Evolutionary conservation across 37 sponge, comb jelly and placozoan species (phyloP), one percentile per base, ranked within the genome.

Genomic region (Cliona cf. orientalis): DNA sequence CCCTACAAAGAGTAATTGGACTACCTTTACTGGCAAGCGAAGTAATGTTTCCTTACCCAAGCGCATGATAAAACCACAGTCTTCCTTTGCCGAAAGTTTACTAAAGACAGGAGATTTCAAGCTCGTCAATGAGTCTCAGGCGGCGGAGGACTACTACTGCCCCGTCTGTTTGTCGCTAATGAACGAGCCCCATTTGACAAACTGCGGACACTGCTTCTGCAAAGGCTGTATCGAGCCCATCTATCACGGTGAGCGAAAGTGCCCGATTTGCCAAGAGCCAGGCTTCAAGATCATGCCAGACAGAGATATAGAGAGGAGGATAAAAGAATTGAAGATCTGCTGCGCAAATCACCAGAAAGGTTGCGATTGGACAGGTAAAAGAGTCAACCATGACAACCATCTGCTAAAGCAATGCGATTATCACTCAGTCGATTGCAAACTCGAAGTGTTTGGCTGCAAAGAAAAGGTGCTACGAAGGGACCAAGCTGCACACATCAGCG

Each of bases 201-300:
- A 22, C 63, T 61, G 63, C 26, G 63, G 63, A 7, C 63, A 61
- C 26, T 26, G 23, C 63, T 61, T 61, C 63, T 61, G 63, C 28
- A 61, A 61, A 11, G 63, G 23, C 22, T 61, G 63, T 26, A 11
- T 61, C 63, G 25, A 61, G 26, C 63, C 26, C 26, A 5, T n/a
- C 5, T 6, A 25, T 26, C n/a, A n/a, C n/a, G n/a, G n/a, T n/a
- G n/a, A n/a, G n/a, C n/a, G n/a, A n/a, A n/a, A n/a, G 53, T 49
- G 53, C 14, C 53, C 53, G 14, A 14, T 49, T 9, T 49, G 53
- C 14, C 9, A 14, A 14, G 53, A 49, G 53, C 9, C 14, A 9
- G 14, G 53, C 53, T 14, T 14, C 53, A 49, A 9, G 14, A 49
- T 49, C 9, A 49, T 49, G 53, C 14, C 14, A 14, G 53, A 49